Base-by-base conservation (phyloP, 2,888 invertebrate species). In the Leucophenga montana region DNA sequence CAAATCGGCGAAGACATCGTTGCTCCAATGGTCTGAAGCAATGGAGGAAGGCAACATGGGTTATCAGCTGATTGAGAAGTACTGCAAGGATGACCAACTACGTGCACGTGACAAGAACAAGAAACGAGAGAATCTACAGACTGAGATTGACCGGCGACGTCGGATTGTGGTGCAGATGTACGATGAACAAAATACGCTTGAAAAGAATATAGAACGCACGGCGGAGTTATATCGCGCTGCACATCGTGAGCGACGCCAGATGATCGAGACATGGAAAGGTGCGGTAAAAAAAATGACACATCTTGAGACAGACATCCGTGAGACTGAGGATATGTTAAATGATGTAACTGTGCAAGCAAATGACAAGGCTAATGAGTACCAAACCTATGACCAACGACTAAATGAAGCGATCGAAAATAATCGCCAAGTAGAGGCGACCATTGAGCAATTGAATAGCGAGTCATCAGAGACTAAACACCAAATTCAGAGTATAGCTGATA, bases 241-340 rank as follows among this genome's bases (percentile, higher is more conserved):
- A 9, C 91, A 93, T 85, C 89, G 90, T 59, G 93, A 94, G 82
- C 90, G 94, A 14, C 91, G 91, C 46, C 90, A 92, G 72, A 91
- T 94, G 89, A 92, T 94, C 83, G 87, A 89, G 1, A 94, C 93
- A 79, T 95, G 95, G 95, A 92, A 93, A 61, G 90, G 91, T 54
- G 92, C 94, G 1, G 92, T 94, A 0, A 91, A 91, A 71, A 92
- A 94, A 79, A 89, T 95, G 78, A 90, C 92, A 22, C 93, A 94
- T 78, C 90, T 94, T 0, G 94, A 95, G 78, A 89, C 89, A 6
- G 92, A 93, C 56, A 94, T 94, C 69, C 89, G 91, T 56, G 85
- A 90, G 79, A 85, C 90, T 73, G 90, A 92, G 89, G 89, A 68
- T 11, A 84, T 85, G 13, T 77, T 84, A 20, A 73, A 78, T 1